Conservation (phyloP, 2,888 invertebrate species). For the Cacoxenus indagator region DNA sequence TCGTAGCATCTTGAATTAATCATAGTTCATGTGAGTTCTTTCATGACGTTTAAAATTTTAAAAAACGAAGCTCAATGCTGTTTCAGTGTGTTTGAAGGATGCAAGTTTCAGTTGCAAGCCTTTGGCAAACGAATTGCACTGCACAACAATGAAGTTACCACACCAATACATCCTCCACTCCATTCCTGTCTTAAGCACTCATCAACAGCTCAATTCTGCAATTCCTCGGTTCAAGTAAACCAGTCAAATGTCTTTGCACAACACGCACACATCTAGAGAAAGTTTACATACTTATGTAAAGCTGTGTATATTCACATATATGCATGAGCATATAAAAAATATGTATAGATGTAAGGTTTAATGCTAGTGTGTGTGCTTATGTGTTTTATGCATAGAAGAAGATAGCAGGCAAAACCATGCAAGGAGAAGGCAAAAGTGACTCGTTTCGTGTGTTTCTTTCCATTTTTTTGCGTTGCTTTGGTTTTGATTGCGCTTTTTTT, state of each 20-base stretch:
- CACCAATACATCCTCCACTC: no score
- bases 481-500: constrained; percentile 25
- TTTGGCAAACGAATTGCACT: no score
- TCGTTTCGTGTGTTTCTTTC: not conserved
- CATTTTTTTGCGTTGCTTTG: not conserved
- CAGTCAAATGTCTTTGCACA: not conserved
- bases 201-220: not conserved
- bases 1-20: no score
- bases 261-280: not conserved
- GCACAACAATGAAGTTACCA: no score
- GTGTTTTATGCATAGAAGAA: constrained; percentile 7
- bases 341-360: not conserved
- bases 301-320: constrained; percentile 5
- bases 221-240: not conserved
- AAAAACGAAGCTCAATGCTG: no score
- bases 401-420: constrained; percentile 28
- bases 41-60: no score
- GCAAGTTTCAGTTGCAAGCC: no score
- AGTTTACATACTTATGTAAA: not conserved
- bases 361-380: not conserved
- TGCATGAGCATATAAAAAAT: constrained; percentile 13
- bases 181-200: no score
- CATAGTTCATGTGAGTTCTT: no score
- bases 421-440: no score
- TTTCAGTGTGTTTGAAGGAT: no score